phyloP scores from a whole-genome alignment of 1,140 invertebrate genomes.

The Drosophila sucinea region DNA sequence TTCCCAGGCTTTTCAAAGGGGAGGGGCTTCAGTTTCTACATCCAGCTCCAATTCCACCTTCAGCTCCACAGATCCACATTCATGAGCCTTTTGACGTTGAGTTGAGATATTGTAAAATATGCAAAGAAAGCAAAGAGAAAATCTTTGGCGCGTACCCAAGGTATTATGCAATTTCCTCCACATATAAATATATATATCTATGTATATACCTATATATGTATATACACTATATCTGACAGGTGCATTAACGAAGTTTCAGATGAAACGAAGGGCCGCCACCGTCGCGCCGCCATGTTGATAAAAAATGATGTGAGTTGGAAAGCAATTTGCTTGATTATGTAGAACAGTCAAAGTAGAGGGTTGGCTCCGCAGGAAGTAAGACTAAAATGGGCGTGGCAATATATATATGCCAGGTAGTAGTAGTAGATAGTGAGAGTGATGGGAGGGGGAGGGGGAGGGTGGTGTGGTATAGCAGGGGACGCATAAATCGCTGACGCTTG shows the following conservation, averaged over 20 bases:
- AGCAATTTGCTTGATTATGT: constrained; percentile 81
- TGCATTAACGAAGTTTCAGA: constrained; percentile 77
- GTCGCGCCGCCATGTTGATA: constrained; percentile 43
- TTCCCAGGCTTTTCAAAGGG: constrained; percentile 6
- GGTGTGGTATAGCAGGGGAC: background rate
- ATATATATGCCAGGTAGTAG: background rate
- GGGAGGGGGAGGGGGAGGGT: background rate
- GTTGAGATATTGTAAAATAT: constrained; percentile 30
- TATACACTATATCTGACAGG: constrained; percentile 71
- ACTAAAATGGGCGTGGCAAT: background rate
- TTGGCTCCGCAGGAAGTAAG: constrained; percentile 3
- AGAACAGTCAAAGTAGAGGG: constrained; percentile 49
- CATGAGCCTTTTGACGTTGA: constrained; percentile 44
- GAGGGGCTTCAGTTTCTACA: background rate
- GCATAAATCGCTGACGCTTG: constrained; percentile 78
- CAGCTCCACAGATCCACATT: constrained; percentile 26
- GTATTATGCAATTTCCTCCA: constrained; percentile 73
- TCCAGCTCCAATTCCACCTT: background rate
- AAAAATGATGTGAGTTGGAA: constrained; percentile 79
- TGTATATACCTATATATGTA: constrained; percentile 22
- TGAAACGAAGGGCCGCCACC: constrained; percentile 27
- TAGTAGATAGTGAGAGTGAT: background rate
- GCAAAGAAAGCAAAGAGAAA: constrained; percentile 28
- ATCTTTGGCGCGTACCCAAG: constrained; percentile 47
- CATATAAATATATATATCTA: constrained; percentile 57